A percentile compares a stretch with the other conserved stretches of the same genome.
These are phyloP conservation scores for Rhinichthys klamathensis DNA, from an alignment of 2,113 vertebrate genomes.

Conservation along the genomic window DNA sequence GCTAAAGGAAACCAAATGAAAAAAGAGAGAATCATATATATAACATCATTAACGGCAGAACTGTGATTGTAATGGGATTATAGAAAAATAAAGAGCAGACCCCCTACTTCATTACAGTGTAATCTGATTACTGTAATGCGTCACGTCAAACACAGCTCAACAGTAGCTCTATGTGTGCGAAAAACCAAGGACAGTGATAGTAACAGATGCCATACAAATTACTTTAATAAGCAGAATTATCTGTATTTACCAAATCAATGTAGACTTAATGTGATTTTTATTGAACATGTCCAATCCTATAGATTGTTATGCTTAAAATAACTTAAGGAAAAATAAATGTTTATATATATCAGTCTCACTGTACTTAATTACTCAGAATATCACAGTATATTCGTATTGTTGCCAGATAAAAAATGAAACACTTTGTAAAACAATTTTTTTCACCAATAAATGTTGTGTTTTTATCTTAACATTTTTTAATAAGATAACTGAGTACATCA, in stretches of 20 bases:
- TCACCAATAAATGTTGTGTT: neutral
- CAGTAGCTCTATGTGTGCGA: constrained; percentile 4
- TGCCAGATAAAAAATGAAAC: neutral
- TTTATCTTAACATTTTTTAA: neutral
- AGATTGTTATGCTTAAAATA: neutral
- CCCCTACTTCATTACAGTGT: constrained; percentile 44
- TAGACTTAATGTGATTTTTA: neutral
- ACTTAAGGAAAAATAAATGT: neutral
- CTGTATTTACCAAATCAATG: neutral
- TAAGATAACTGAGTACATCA: neutral
- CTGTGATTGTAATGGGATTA: neutral
- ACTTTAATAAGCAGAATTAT: neutral
- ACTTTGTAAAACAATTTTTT: neutral
- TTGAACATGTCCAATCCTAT: neutral
- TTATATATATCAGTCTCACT: neutral
- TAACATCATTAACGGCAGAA: neutral
- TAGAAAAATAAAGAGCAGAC: constrained; percentile 1
- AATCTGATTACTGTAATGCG: constrained; percentile 47
- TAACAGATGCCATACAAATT: neutral
- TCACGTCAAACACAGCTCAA: constrained; percentile 3
- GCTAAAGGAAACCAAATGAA: neutral
- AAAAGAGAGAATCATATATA: neutral
- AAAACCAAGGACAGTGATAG: neutral
- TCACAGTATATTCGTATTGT: neutral
- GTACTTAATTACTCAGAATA: no score